Evolutionary conservation across 2,113 vertebrate genomes (phyloP).

Genomic region (Rhizomys pruinosus): DNA sequence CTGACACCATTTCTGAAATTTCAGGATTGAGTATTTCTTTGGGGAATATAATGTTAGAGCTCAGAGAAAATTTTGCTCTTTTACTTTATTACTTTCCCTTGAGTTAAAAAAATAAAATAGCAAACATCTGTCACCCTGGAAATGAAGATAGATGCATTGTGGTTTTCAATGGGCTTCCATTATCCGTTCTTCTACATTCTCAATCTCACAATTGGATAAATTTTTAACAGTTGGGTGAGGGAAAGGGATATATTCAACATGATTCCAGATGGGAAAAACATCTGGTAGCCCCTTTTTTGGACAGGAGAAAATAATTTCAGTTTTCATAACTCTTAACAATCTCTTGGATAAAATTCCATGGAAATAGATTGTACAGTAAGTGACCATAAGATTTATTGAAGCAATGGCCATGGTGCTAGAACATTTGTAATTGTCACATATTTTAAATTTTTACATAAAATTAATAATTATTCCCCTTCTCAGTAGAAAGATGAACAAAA

Average conservation of each 20-base stretch:
- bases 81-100: slow-evolving; percentile 7
- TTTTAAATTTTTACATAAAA: slow-evolving; percentile 18
- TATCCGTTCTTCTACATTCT: neutral
- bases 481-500: neutral
- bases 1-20: neutral
- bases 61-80: neutral
- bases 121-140: neutral
- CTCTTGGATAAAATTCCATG: neutral
- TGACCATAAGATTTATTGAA: neutral
- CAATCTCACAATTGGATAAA: neutral
- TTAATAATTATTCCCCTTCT: neutral
- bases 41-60: too few species aligned
- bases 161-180: neutral
- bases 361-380: neutral
- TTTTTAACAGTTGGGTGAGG: neutral
- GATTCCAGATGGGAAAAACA: neutral
- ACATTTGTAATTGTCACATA: neutral
- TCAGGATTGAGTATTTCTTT: slow-evolving; percentile 9
- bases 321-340: neutral
- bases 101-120: neutral
- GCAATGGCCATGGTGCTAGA: neutral
- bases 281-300: neutral
- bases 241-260: neutral
- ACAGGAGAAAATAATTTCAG: neutral
- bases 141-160: neutral